Base-by-base conservation (phyloP, 1,140 invertebrate species). In the Sarcophaga peregrina region DNA sequence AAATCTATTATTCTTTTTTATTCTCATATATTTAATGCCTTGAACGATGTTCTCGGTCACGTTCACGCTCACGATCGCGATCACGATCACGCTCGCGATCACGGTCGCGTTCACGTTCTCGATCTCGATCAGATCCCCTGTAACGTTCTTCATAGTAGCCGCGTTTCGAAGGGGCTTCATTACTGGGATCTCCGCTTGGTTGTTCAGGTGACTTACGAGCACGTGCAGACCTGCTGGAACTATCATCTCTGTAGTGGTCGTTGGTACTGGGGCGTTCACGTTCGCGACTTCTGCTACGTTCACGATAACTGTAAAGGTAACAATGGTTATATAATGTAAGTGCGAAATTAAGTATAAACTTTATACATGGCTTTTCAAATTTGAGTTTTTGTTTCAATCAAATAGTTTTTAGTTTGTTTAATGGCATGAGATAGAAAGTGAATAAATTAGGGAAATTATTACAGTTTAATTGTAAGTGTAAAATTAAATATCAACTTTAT, bases 71-170 rank as follows among this genome's bases (percentile, higher is more conserved):
- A 17, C 92, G 91, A 86, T 94, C 93, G 76, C 92, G 90, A 85
- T 94, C 94, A n/a, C 93, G 87, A 85, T 94, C 93, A 25, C 93
- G 87, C 84, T 94, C 93, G 5, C 93, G 91, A 84, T 93, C 93
- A 47, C 92, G 92, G 84, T 94, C 93, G 73, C 93, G 91, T 85
- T 95, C 94, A 15, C 94, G 91, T 85, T 94, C 93, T 11, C 93
- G 91, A 85, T 94, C 93, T 68, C 92, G 91, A 85, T 95, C 93
- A 82, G 94, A 92, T 87, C 95, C 95, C 86, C 95, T 93, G 91
- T 96, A 96, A 84, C 95, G 92, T 90, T 96, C 95, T 85, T 96
- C 95, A 92, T 96, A 96, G 92, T 96, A 96, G 84, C 95, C 93
- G 91, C 93, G 91, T 91, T 92, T 89, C 13, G 89, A 90, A 47